Base-by-base conservation (phyloP, 64 coral and sea anemone genomes). In the Stichodactyla helianthus region DNA sequence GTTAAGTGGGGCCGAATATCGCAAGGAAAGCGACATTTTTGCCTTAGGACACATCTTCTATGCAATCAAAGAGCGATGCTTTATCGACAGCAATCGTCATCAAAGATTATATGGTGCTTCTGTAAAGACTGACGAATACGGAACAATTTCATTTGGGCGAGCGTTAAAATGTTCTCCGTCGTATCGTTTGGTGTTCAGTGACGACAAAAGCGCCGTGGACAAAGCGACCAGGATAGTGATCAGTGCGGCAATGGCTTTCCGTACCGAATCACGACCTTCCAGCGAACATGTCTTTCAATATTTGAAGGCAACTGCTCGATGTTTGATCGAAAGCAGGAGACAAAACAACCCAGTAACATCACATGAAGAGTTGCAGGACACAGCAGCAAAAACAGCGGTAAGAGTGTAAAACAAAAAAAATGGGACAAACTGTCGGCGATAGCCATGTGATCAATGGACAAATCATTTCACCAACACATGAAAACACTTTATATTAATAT, bases 31-130 rank as follows among this genome's bases (percentile, higher is more conserved):
- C 13, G 88, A 89, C 54, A 51, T 89, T 51, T 89, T 89, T 82
- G 79, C 88, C 28, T 65, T 89, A 20, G 88, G 88, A 9, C 22
- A 52, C n/a, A 83, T 83, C 19, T 35, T 89, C 51, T 89, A 83
- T 25, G 88, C 88, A 10, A 89, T 89, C 51, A 89, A 82, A 64
- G 88, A 89, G 61, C 88, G 79, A 20, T 52, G 88, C 23, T 89
- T 65, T 54, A 89, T 83, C 35, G 79, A 53, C 54, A 20, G 25
- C 17, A 83, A 52, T 19, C 57, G 65, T n/a, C 58, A 23, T 53
- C 17, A 89, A 78, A 89, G 50, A 26, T 44, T 89, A 5, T 89
- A 89, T 89, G 88, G 88, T 51, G 88, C 88, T 9, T 89, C 83
- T 53, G 61, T 89, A 2, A 82, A 67, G 25, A 64, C 50, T 18